Evolutionary conservation across 1,140 invertebrate species (phyloP), one percentile per base, ranked within the genome.

Genomic region (Tetramorium alpestre): DNA sequence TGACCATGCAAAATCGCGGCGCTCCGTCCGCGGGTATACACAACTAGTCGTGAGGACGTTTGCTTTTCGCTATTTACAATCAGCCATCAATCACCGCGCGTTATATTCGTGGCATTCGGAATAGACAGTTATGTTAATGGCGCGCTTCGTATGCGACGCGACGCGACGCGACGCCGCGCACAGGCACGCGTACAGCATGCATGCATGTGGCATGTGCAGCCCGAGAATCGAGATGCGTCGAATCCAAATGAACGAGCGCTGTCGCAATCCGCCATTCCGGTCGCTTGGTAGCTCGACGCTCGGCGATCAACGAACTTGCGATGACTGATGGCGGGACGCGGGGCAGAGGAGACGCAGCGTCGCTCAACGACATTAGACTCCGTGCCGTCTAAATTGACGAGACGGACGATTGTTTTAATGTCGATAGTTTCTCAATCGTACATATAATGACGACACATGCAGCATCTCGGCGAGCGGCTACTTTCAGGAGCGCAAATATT

Each of bases 141-240:
- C 65, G 58, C 73, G 88, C 73, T 92, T 92, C 88, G 92, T 90
- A 93, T 92, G 92, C 92, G 87, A 87, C 89, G 88, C 92, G 88
- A 85, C 72, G 81, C 76, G 62, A 33, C 38, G 33, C 54, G 1
- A 33, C 28, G 28, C 28, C 28, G 54, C 56, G 44, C 33, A 28
- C 47, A 25, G 18, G 65, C 77, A 86, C 85, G 85, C 88, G 88
- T 73, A 84, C 84, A 81, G 88, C 86, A 81, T 89, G 86, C 76
- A 90, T 88, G 75, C 86, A 62, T 77, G 47, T 69, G 82, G 75
- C 86, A 62, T 77, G 47, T 69, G 82, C 82, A 72, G 87, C 60
- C 64, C 65, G 51, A 58, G 47, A n/a, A 28, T 64, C 54, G 47
- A 73, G 82, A 92, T 87, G 89, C 87, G 60, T 92, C 86, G 91